These are phyloP conservation scores for Falco punctatus DNA, from an alignment of 2,113 vertebrate genomes.

Conservation along the genomic window DNA sequence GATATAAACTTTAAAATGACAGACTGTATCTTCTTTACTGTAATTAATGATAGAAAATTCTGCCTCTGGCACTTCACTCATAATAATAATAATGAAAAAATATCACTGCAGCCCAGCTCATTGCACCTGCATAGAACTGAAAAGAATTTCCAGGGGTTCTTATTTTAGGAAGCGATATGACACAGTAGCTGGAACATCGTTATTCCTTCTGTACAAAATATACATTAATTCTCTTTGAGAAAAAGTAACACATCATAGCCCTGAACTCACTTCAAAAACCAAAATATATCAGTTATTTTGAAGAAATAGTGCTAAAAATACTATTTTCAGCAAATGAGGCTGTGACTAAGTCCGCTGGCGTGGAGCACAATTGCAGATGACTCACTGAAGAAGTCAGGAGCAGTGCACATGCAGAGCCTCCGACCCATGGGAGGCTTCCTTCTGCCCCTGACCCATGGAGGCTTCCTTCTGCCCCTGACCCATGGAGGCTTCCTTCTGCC, in stretches of 20 bases:
- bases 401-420: neutral
- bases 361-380: neutral
- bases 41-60: neutral
- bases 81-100: neutral
- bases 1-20: neutral
- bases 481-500: no score
- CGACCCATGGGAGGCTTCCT: neutral
- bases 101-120: neutral
- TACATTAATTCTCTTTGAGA: neutral
- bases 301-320: neutral
- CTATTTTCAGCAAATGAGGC: neutral
- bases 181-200: neutral
- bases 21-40: neutral
- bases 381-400: neutral
- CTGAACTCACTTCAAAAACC: neutral
- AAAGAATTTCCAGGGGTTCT: neutral
- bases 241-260: neutral
- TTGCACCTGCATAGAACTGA: neutral
- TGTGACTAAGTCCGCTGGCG: neutral
- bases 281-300: neutral
- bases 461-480: no score
- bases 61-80: neutral
- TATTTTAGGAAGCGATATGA: neutral
- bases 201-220: neutral
- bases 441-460: no score